Conservation (phyloP, 2,113 vertebrate species). For the Nycticebus coucang region DNA sequence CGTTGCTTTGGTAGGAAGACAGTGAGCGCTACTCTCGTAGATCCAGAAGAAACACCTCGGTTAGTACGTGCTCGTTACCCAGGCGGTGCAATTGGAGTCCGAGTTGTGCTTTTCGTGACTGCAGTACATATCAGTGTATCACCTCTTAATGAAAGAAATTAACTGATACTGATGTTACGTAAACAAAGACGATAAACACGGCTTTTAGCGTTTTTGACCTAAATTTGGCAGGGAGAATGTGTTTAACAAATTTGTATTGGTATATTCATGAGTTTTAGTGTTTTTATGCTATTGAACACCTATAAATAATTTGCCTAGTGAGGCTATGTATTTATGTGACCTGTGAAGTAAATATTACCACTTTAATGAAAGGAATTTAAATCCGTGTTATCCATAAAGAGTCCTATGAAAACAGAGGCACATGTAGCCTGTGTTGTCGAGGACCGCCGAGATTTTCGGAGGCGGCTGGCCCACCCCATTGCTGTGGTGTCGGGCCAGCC, state of each 20-base stretch:
- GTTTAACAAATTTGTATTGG: background rate
- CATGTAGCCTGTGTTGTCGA: accelerated
- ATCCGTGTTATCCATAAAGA: background rate
- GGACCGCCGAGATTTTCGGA: accelerated
- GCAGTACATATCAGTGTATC: background rate
- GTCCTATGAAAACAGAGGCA: background rate
- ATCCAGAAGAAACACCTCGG: conserved; percentile 91
- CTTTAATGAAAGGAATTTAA: background rate
- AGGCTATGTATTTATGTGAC: background rate
- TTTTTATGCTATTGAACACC: background rate
- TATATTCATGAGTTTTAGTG: too few species aligned
- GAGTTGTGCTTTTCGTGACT: background rate
- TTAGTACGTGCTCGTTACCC: conserved; percentile 84
- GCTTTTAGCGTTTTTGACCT: background rate
- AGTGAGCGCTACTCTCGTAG: conserved; percentile 94
- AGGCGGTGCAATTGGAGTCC: accelerated
- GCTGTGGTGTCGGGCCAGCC: accelerated
- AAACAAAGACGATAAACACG: background rate
- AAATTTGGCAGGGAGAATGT: background rate
- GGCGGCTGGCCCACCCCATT: background rate
- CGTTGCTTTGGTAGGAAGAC: conserved; percentile 91
- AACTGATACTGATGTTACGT: too few species aligned
- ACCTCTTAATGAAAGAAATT: background rate
- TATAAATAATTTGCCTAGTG: background rate
- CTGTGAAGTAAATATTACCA: background rate